Conservation (phyloP, 2,797 vertebrate species). For the Urophycis tenuis region DNA sequence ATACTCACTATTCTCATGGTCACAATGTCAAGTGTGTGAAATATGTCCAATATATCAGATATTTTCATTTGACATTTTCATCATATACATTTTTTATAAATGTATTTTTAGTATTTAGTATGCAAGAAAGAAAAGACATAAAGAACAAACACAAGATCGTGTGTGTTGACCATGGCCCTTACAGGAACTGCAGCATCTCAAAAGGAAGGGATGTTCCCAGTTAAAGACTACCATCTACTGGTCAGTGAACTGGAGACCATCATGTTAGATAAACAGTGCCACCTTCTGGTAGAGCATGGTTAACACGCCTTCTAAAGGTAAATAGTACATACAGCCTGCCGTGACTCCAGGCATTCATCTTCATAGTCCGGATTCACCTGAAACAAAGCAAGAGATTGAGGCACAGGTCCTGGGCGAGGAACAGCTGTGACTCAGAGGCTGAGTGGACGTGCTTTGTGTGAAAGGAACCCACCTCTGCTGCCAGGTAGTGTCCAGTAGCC, state of each 20-base stretch:
- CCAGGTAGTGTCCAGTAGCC: conserved; percentile 94
- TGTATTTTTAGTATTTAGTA: not conserved
- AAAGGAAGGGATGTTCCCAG: not conserved
- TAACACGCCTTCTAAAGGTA: not conserved
- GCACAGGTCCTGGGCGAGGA: no score
- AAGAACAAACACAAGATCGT: not conserved
- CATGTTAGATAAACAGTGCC: not conserved
- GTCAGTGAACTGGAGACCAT: not conserved
- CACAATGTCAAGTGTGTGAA: not conserved
- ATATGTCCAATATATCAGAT: not conserved
- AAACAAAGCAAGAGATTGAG: conserved; percentile 20
- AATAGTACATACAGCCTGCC: conserved; percentile 62
- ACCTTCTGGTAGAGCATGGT: not conserved
- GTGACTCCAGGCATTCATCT: conserved; percentile 68
- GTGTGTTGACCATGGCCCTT: not conserved
- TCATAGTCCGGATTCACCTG: conserved; percentile 77
- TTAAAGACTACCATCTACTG: conserved; percentile 51
- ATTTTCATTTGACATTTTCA: not conserved
- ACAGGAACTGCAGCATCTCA: not conserved
- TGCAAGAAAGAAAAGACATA: not conserved
- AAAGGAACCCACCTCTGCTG: conserved; percentile 82
- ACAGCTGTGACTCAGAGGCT: not conserved
- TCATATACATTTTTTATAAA: not conserved
- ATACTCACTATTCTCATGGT: not conserved
- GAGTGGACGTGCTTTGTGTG: not conserved